Conservation (phyloP, 1,140 invertebrate genomes). For the Drosophila leontia region DNA sequence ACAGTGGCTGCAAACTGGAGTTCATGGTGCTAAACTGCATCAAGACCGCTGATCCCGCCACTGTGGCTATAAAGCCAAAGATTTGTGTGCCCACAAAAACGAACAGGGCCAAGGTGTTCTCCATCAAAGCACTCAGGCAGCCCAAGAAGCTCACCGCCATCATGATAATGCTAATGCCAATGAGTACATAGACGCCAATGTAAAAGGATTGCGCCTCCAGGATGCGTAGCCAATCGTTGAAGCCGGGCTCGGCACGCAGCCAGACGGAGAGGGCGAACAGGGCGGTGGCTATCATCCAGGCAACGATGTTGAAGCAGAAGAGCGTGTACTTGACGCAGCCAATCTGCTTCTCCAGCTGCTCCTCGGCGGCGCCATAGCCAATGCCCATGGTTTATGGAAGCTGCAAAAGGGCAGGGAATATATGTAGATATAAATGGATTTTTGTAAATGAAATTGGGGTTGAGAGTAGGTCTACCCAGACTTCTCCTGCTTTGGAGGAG, state of each 20-base stretch:
- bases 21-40: slow-evolving; percentile 92
- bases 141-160: slow-evolving; percentile 91
- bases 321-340: slow-evolving; percentile 89
- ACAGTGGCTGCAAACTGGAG: slow-evolving; percentile 91
- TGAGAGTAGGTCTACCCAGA: no score
- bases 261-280: slow-evolving; percentile 92
- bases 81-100: slow-evolving; percentile 89
- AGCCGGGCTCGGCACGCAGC: slow-evolving; percentile 91
- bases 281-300: slow-evolving; percentile 90
- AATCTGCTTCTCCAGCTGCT: slow-evolving; percentile 88
- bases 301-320: slow-evolving; percentile 89
- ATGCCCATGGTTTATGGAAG: slow-evolving; percentile 62
- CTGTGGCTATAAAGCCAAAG: slow-evolving; percentile 89
- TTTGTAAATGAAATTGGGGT: background rate
- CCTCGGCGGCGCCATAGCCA: slow-evolving; percentile 71
- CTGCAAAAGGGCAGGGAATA: slow-evolving; percentile 4
- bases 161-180: slow-evolving; percentile 89
- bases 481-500: no score
- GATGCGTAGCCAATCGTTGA: slow-evolving; percentile 92
- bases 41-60: slow-evolving; percentile 91
- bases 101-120: slow-evolving; percentile 87
- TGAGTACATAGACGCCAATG: slow-evolving; percentile 92
- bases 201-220: slow-evolving; percentile 91
- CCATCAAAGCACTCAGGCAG: slow-evolving; percentile 90
- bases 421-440: background rate